Conservation (phyloP, 2,113 vertebrate genomes). For the Microcebus ravelobensis region DNA sequence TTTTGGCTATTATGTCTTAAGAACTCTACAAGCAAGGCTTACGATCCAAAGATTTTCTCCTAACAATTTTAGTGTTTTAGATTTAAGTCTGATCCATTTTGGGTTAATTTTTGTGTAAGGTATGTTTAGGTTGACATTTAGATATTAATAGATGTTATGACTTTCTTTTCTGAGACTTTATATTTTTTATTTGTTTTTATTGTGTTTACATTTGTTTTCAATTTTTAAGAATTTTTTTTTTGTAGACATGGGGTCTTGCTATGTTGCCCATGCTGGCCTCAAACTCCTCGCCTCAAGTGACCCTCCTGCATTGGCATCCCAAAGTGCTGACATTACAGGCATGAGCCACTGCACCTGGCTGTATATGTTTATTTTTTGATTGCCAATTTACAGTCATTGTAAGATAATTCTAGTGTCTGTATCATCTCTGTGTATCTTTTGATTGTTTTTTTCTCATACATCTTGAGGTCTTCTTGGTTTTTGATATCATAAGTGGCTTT, state of each 20-base stretch:
- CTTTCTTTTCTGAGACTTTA: too few relatives aligned
- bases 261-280: background rate
- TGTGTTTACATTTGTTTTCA: too few relatives aligned
- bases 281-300: background rate
- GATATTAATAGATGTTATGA: too few relatives aligned
- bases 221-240: background rate
- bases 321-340: background rate
- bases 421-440: background rate
- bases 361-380: background rate
- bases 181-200: too few relatives aligned
- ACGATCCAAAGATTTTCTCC: background rate
- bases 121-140: background rate
- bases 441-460: background rate
- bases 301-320: background rate
- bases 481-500: background rate
- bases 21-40: background rate
- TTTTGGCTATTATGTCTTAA: background rate
- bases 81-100: background rate
- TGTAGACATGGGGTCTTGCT: background rate
- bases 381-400: background rate
- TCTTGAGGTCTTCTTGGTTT: background rate
- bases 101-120: background rate
- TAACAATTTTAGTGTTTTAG: background rate
- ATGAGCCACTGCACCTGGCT: background rate
- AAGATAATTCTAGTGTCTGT: background rate